Evolutionary conservation across 2,888 invertebrate genomes (phyloP).

Genomic region (Oxycera nigricornis): DNA sequence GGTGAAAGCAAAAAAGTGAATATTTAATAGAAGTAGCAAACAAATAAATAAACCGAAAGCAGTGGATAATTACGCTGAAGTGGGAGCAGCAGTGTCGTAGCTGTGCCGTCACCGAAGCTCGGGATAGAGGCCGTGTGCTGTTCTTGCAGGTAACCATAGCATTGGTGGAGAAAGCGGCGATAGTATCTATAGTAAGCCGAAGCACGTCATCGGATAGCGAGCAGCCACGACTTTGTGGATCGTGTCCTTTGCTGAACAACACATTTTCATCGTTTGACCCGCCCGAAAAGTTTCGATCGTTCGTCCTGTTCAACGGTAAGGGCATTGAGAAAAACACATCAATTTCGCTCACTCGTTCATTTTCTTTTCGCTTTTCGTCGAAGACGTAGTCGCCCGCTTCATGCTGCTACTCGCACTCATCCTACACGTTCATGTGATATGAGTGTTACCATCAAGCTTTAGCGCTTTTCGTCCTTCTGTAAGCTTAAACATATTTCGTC

Average conservation of each 20-base stretch:
- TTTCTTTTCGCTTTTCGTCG: slow-evolving; percentile 29
- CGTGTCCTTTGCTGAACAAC: slow-evolving; percentile 16
- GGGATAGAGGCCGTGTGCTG: slow-evolving; percentile 26
- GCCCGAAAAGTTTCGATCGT: slow-evolving; percentile 49
- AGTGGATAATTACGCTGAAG: slow-evolving; percentile 29
- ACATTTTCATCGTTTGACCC: slow-evolving; percentile 48
- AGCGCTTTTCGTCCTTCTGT: not conserved
- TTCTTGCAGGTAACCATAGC: slow-evolving; percentile 34
- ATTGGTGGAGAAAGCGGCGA: slow-evolving; percentile 11
- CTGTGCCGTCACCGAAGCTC: not conserved
- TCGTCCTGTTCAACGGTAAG: slow-evolving; percentile 51
- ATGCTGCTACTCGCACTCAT: not conserved
- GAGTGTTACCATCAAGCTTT: slow-evolving; percentile 24
- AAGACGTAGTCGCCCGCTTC: not conserved
- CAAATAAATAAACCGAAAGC: slow-evolving; percentile 23
- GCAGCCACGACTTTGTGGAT: slow-evolving; percentile 30
- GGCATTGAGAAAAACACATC: slow-evolving; percentile 35
- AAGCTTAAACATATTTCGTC: not conserved
- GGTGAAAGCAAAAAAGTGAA: not conserved
- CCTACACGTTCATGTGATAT: not conserved
- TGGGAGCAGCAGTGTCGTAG: slow-evolving; percentile 12
- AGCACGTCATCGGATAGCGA: slow-evolving; percentile 29
- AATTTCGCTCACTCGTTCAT: slow-evolving; percentile 25
- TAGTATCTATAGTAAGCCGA: slow-evolving; percentile 19
- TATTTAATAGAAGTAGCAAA: slow-evolving; percentile 1